phyloP scores from a whole-genome alignment of 2,888 invertebrate species.

The Ophion costatus region DNA sequence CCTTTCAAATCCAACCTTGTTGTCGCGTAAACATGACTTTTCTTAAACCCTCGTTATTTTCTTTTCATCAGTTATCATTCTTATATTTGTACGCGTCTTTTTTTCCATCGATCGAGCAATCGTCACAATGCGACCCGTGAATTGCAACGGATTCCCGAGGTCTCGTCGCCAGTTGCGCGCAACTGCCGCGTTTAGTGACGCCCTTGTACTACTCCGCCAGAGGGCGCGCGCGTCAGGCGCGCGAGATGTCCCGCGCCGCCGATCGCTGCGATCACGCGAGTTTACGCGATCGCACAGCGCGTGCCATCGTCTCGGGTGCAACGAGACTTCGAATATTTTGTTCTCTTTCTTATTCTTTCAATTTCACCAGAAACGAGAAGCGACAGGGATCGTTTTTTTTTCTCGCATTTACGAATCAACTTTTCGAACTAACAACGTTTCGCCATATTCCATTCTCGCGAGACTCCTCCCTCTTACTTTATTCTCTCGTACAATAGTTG shows the following conservation, averaged over 20 bases:
- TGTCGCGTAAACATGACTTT: slow-evolving; percentile 33
- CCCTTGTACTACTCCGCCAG: slow-evolving; percentile 16
- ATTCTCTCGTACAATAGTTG: neutral
- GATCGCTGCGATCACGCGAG: neutral
- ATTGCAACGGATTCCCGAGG: neutral
- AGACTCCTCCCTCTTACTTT: neutral
- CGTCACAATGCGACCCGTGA: slow-evolving; percentile 19
- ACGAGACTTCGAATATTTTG: slow-evolving; percentile 16
- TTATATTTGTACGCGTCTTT: neutral
- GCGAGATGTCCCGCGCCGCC: neutral
- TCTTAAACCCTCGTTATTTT: slow-evolving; percentile 1
- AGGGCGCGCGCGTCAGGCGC: neutral
- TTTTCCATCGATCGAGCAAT: neutral
- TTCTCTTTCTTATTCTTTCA: neutral
- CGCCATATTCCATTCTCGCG: neutral
- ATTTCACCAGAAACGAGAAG: neutral
- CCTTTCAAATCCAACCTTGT: slow-evolving; percentile 28
- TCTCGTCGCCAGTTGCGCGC: neutral
- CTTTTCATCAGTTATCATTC: slow-evolving; percentile 8
- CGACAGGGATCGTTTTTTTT: neutral
- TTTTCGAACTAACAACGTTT: neutral
- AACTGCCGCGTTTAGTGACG: neutral
- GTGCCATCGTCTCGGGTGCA: neutral
- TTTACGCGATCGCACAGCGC: neutral
- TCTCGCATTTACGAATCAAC: neutral